Evolutionary conservation across 64 coral and sea anemone species (phyloP), one percentile per base, ranked within the genome.

Genomic region (Cladopsammia gracilis): DNA sequence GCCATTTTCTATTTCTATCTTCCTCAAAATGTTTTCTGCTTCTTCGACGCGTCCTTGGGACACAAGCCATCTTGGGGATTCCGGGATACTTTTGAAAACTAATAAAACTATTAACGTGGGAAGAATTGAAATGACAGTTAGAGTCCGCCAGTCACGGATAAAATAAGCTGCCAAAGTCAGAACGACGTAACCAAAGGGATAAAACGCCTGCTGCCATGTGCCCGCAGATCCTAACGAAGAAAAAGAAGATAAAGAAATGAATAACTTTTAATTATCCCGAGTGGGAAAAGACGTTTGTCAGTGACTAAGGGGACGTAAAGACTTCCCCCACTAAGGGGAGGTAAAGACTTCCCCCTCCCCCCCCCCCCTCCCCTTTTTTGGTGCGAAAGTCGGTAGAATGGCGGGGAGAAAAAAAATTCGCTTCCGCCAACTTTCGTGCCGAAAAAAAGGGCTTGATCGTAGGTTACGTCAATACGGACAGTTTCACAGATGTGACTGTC

Each of bases 91-190:
- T 25, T 74, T 90, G 34, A 87, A 78, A 43, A 87, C 12, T 25
- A 91, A 54, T 16, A 95, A 61, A n/a, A 79, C 68, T 18, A 83
- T 48, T 25, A 95, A 23, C 48, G 70, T 59, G 23, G 94, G 94
- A 25, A 91, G 19, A 47, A 76, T 78, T 48, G 94, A 62, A 47
- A 78, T 69, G 4, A 91, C 11, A 71, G 86, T 81, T 14, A 91
- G 76, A 13, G 75, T 75, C 34, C 89, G 65, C 94, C 94, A 95
- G 66, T 91, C 16, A 26, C 71, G 72, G n/a, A 92, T 86, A 46
- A 47, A 77, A 53, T 92, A 86, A 43, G 90, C 90, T 62, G 75
- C 48, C 1, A 78, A 45, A 26, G 70, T 81, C 23, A 92, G 44
- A 20, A 92, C 8, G 8, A 76, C 91, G 22, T 87, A 87, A 2